Percentiles rank a stretch among this genome's conserved stretches.
These are phyloP conservation scores for Melanerpes aurifrons DNA, from an alignment of 2,113 vertebrate genomes.

Conservation along the genomic window DNA sequence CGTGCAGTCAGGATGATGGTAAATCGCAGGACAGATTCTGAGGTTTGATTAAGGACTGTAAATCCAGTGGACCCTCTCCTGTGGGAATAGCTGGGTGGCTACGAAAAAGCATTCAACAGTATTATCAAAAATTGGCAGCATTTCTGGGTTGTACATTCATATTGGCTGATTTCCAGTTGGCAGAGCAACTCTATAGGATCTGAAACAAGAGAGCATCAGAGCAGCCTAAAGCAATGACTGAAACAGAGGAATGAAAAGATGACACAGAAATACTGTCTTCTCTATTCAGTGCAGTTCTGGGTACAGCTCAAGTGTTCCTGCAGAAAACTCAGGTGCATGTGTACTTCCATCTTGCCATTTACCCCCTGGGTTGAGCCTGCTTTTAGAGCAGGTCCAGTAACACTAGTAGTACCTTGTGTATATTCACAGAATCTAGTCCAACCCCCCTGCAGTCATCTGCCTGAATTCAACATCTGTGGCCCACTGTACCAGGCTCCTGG, in stretches of 20 bases:
- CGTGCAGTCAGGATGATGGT: background rate
- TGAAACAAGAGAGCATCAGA: background rate
- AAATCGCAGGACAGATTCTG: background rate
- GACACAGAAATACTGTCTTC: background rate
- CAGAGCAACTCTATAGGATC: background rate
- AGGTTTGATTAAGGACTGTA: background rate
- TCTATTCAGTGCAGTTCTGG: background rate
- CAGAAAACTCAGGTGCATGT: background rate
- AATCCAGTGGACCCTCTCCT: background rate
- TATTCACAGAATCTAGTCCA: background rate
- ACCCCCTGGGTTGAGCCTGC: background rate
- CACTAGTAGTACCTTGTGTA: too few relatives aligned
- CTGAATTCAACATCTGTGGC: background rate
- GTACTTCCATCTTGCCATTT: background rate
- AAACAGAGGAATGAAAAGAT: background rate
- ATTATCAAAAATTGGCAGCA: background rate
- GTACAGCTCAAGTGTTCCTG: background rate
- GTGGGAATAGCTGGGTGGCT: background rate
- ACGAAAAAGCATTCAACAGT: background rate
- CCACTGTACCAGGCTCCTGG: background rate
- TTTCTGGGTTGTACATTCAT: background rate
- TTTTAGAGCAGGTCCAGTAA: background rate
- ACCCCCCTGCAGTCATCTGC: background rate
- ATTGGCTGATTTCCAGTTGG: background rate
- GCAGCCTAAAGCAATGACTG: background rate